A percentile compares a stretch with the other conserved stretches of the same genome.
Evolutionary conservation across 2,888 invertebrate genomes (phyloP).

Genomic region (Erebia ligea): DNA sequence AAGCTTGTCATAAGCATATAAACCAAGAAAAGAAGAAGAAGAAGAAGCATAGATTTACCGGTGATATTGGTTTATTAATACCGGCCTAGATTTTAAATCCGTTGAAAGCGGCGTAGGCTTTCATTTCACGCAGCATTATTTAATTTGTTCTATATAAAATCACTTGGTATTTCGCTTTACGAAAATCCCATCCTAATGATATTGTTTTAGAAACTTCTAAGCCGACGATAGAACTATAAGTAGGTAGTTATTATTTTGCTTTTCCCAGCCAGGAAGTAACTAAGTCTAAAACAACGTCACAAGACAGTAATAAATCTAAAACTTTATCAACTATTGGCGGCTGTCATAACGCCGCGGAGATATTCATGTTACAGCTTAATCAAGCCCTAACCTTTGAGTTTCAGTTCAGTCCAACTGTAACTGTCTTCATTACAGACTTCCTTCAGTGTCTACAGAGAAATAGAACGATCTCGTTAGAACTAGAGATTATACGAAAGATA

Average conservation of each 20-base stretch:
- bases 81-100: no score
- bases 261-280: slow-evolving; percentile 4
- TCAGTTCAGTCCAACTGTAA: slow-evolving; percentile 17
- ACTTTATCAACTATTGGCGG: slow-evolving; percentile 16
- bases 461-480: slow-evolving; percentile 36
- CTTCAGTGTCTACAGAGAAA: slow-evolving; percentile 30
- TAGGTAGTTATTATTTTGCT: neutral
- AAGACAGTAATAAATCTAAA: neutral
- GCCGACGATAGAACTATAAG: neutral
- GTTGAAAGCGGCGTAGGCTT: no score
- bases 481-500: slow-evolving; percentile 24
- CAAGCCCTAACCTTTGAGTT: slow-evolving; percentile 13
- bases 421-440: slow-evolving; percentile 8
- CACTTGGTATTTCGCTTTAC: no score
- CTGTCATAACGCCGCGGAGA: neutral
- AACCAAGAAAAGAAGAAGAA: no score
- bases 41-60: no score
- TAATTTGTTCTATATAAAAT: no score
- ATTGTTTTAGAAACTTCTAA: neutral
- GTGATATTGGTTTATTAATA: no score
- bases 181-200: neutral
- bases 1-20: no score
- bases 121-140: no score
- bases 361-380: neutral
- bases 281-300: slow-evolving; percentile 5